These are phyloP conservation scores for Myopa testacea DNA, from an alignment of 2,888 invertebrate species.

Conservation along the genomic window DNA sequence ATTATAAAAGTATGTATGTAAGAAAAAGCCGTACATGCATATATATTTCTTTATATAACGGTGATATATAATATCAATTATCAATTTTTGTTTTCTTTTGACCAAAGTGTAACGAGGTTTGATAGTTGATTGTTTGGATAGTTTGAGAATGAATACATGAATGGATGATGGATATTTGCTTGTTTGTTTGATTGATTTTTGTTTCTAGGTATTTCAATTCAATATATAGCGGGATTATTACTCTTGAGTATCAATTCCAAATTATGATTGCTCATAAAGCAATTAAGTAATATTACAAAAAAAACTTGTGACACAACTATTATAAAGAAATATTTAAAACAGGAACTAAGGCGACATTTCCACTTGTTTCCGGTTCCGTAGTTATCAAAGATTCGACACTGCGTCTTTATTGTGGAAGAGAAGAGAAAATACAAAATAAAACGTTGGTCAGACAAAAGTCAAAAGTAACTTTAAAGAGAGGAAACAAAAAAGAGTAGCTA, in stretches of 20 bases:
- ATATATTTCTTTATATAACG: neutral
- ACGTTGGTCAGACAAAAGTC: slow-evolving; percentile 28
- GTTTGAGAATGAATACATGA: too few species aligned
- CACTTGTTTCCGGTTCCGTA: slow-evolving; percentile 50
- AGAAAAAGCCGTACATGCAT: neutral
- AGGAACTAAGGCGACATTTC: slow-evolving; percentile 52
- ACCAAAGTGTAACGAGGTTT: neutral
- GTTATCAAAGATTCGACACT: slow-evolving; percentile 45
- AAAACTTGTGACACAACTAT: slow-evolving; percentile 54
- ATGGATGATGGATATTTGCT: too few species aligned
- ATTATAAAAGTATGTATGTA: neutral
- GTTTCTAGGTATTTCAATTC: neutral
- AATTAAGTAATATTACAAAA: slow-evolving; percentile 53
- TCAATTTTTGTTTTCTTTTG: neutral
- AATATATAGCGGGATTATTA: slow-evolving; percentile 55
- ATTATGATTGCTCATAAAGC: slow-evolving; percentile 55
- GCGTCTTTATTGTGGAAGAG: slow-evolving; percentile 49
- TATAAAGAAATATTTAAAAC: slow-evolving; percentile 57
- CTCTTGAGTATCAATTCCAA: slow-evolving; percentile 56
- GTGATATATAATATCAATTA: neutral
- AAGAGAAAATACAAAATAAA: slow-evolving; percentile 43
- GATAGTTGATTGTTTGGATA: neutral
- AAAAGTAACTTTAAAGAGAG: neutral
- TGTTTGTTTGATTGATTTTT: neutral
- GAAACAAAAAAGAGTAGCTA: slow-evolving; percentile 1